A percentile compares a stretch with the other conserved stretches of the same genome.
Conservation (phyloP, 2,113 vertebrate genomes). For the Triplophysa tibetana region DNA sequence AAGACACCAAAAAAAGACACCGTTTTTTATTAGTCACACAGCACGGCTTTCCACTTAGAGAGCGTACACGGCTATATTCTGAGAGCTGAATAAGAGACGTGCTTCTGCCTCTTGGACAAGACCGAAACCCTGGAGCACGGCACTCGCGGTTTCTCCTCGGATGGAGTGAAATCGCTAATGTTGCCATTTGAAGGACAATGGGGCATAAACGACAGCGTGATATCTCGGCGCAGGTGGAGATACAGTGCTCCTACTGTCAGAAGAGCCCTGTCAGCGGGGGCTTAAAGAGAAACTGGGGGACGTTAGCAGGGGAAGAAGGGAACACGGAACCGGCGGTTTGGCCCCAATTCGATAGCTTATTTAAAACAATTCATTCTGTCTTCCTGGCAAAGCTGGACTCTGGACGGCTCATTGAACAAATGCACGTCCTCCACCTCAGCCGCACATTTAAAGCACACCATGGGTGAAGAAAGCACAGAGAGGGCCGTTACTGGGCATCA, state of each 20-base stretch:
- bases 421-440: conserved; percentile 63
- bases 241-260: conserved; percentile 49
- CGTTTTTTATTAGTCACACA: conserved; percentile 34
- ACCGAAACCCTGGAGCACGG: conserved; percentile 40
- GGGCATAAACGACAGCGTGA: conserved; percentile 51
- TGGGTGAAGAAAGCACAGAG: conserved; percentile 54
- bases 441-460: conserved; percentile 64
- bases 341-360: conserved; percentile 59
- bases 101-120: conserved; percentile 40
- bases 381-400: conserved; percentile 67
- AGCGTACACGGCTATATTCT: conserved; percentile 28
- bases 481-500: conserved; percentile 44
- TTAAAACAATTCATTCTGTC: conserved; percentile 66
- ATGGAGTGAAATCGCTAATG: conserved; percentile 38
- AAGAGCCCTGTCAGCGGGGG: conserved; percentile 46
- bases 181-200: conserved; percentile 60
- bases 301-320: neutral
- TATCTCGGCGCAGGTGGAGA: conserved; percentile 53
- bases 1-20: neutral
- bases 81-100: conserved; percentile 28
- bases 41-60: conserved; percentile 32
- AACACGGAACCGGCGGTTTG: conserved; percentile 12
- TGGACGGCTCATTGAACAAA: conserved; percentile 73
- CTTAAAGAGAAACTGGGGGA: conserved; percentile 45
- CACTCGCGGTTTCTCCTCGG: conserved; percentile 25